phyloP scores from a whole-genome alignment of 2,888 invertebrate species.

The Pilophorus perplexus region DNA sequence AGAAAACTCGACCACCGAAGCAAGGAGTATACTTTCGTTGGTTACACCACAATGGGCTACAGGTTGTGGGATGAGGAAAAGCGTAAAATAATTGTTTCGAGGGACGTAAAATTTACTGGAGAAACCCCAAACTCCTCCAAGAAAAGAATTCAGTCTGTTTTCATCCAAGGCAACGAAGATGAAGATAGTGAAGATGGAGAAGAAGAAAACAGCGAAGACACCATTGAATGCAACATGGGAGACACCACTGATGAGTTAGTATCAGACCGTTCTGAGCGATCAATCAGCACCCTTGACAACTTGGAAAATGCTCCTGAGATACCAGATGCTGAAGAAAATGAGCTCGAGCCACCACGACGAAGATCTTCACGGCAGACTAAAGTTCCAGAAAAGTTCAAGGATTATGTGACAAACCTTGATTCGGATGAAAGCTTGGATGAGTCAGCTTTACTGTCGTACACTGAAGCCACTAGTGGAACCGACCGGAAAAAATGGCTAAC shows the following conservation, averaged over 20 bases:
- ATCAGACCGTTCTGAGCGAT: neutral
- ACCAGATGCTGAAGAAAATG: neutral
- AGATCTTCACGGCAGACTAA: neutral
- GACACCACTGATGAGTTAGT: neutral
- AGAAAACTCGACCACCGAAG: conserved; percentile 7
- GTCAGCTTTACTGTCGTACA: neutral
- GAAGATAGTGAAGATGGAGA: no score
- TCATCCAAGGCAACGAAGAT: neutral
- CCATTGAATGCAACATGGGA: neutral
- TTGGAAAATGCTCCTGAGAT: neutral
- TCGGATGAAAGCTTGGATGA: neutral
- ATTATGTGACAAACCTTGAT: neutral
- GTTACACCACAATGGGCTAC: conserved; percentile 6
- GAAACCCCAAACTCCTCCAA: neutral
- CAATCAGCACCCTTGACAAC: neutral
- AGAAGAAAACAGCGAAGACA: neutral
- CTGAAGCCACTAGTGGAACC: neutral
- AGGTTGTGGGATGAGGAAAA: neutral
- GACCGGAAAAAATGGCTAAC: neutral
- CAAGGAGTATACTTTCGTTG: neutral
- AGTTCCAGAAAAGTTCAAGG: neutral
- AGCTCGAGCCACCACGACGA: neutral
- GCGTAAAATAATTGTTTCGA: conserved; percentile 9
- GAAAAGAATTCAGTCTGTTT: neutral
- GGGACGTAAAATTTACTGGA: conserved; percentile 17